Evolutionary conservation across 2,888 invertebrate genomes (phyloP), one percentile per base, ranked within the genome.

Genomic region (Crepidodera aurea): DNA sequence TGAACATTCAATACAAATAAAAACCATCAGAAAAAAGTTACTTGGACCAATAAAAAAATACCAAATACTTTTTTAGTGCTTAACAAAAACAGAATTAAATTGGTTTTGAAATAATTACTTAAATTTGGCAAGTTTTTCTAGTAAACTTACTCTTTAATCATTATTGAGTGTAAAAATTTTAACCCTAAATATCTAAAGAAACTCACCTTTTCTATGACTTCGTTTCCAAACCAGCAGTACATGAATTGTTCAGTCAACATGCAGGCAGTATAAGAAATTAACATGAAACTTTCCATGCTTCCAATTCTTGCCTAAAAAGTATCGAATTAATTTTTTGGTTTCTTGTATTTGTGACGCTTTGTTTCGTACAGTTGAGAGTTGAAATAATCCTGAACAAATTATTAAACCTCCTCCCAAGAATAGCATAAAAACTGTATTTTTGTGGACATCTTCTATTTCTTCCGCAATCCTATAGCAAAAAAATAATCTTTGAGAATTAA

Each of bases 221-320:
- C 60, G 46, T 61, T 66, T 42, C 67, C 69, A 48, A 67, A 63
- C 64, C 67, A 63, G 34, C 69, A 67, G 19, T 66, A 69, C 51
- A 66, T 53, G 25, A 65, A 63, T 53, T 67, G 69, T 42, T 67
- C 65, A 8, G 55, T 65, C n/a, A 67, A 27, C 66, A 69, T 66
- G 27, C 69, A 58, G 0, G 53, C 22, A 13, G 54, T 48, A 13
- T 60, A 64, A 12, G 39, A 60, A n/a, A 60, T 40, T 10, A 64
- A 44, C 57, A 64, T 57, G 8, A 50, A 19, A 32, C 42, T 60
- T 37, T 64, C 42, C 6, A 64, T 42, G 13, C 54, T 48, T n/a
- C 57, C 60, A 5, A 53, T 12, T 44, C 44, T 32, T 4, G 48
- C 60, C 64, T 64, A 39, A 42, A 57, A 62, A 39, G 8, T 25